Conservation (phyloP, 2,888 invertebrate species). For the Ochropleura leucogaster region DNA sequence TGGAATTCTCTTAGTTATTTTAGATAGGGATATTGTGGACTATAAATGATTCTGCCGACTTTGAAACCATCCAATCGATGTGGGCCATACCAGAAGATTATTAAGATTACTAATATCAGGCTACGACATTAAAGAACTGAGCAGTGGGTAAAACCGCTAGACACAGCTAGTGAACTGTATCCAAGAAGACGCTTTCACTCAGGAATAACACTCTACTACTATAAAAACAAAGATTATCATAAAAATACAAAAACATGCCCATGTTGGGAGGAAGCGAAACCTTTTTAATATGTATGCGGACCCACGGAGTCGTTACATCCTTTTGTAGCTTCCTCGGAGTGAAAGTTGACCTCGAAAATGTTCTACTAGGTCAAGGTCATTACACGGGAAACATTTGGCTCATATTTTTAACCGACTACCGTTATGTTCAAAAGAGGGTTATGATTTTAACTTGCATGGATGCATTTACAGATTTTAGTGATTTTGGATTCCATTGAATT, state of each 20-base stretch:
- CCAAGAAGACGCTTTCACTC: conserved; percentile 22
- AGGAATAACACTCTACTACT: not conserved
- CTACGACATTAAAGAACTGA: too few species aligned
- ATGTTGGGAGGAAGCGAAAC: conserved; percentile 47
- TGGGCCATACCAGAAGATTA: too few species aligned
- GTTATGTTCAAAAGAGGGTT: not conserved
- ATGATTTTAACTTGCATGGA: not conserved
- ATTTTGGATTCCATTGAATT: not conserved
- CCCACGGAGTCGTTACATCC: conserved; percentile 53
- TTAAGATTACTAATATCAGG: too few species aligned
- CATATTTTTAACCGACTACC: conserved; percentile 1
- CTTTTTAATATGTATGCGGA: conserved; percentile 61
- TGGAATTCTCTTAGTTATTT: conserved; percentile 6
- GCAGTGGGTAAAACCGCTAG: too few species aligned
- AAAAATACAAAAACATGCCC: conserved; percentile 51
- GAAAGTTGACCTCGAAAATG: conserved; percentile 61
- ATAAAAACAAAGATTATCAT: conserved; percentile 42
- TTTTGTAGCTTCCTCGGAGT: conserved; percentile 57
- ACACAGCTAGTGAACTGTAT: not conserved
- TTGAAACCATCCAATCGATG: too few species aligned
- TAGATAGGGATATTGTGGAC: too few species aligned
- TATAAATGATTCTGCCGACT: too few species aligned
- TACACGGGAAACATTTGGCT: conserved; percentile 20
- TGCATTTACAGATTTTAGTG: not conserved
- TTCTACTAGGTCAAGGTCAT: conserved; percentile 48